These are phyloP conservation scores for Aptenodytes patagonicus DNA, from an alignment of 2,113 vertebrate genomes.

Conservation along the genomic window DNA sequence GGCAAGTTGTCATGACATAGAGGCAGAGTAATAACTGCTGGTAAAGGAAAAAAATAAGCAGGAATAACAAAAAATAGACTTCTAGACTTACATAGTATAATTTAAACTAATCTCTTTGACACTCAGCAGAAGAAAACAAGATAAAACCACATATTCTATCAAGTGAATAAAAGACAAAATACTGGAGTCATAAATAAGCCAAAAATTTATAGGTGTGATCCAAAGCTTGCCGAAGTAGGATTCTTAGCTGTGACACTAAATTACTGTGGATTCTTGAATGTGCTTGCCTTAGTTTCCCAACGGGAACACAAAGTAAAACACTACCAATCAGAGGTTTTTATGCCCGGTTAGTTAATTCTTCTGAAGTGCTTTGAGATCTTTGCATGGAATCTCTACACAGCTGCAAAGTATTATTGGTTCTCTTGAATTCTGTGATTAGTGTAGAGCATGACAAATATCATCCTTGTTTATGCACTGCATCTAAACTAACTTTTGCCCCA, in stretches of 20 bases:
- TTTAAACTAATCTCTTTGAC: background rate
- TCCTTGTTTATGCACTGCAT: constrained; percentile 43
- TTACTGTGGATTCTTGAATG: background rate
- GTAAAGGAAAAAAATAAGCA: background rate
- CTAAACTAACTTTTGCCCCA: constrained; percentile 44
- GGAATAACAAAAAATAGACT: background rate
- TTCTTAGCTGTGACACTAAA: background rate
- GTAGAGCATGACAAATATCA: constrained; percentile 38
- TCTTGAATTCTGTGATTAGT: constrained; percentile 37
- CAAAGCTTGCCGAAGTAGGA: background rate
- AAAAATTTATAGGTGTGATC: background rate
- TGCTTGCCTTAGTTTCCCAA: constrained; percentile 22
- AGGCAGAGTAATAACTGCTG: background rate
- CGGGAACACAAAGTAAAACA: background rate
- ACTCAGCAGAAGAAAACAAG: background rate
- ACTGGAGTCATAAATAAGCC: background rate
- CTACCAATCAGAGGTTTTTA: background rate
- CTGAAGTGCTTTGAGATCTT: constrained; percentile 40
- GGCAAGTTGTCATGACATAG: background rate
- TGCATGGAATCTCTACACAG: constrained; percentile 10
- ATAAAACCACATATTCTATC: background rate
- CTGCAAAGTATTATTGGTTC: constrained; percentile 50
- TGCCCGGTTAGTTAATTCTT: constrained; percentile 15
- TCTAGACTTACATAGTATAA: background rate
- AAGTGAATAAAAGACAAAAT: background rate